Base-by-base conservation (phyloP, 2,888 invertebrate species). In the Thymelicus sylvestris region DNA sequence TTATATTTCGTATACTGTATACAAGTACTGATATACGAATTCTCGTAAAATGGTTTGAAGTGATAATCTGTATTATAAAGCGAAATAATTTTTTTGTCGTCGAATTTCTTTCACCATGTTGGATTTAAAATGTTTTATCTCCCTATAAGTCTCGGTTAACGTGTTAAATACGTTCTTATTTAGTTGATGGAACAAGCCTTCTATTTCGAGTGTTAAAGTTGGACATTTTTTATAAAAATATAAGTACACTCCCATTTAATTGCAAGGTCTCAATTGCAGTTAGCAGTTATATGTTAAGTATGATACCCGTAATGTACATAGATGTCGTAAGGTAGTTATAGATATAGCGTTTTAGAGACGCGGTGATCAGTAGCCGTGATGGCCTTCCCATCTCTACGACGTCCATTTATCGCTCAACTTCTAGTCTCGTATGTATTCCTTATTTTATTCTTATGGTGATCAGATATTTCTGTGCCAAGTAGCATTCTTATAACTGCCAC, bases 371-470 rank as follows among this genome's bases (percentile, higher is more conserved):
- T 79, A 79, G 78, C 78, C 79, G 71, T 63, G 73, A 76, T 74
- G 74, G 63, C 48, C 72, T 76, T 76, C 55, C 68, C 80, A 73
- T 78, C 79, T 81, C 76, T 81, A 79, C 78, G 78, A 52, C 50
- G 72, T 73, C 70, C 72, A 66, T 70, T 57, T 65, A 59, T 73
- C 82, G 88, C 88, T 89, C 89, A 88, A 85, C 83, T 80, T 89
- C 89, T 90, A 89, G 90, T 90, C 90, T 82, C 80, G 52, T 69
- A 57, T 69, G 13, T 69, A 69, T 57, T 63, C 48, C 38, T 55
- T 62, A 39, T 44, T 44, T 39, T 57, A 31, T 39, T 39, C 38
- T 55, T n/a, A 12, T 38, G 55, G 44, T 47, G 47, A 62, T 41
- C 12, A 38, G 13, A 38, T 5, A 19, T 52, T 52, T 39, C 8